Evolutionary conservation across 2,888 invertebrate genomes (phyloP), one percentile per base, ranked within the genome.

Genomic region (Pecten maximus): DNA sequence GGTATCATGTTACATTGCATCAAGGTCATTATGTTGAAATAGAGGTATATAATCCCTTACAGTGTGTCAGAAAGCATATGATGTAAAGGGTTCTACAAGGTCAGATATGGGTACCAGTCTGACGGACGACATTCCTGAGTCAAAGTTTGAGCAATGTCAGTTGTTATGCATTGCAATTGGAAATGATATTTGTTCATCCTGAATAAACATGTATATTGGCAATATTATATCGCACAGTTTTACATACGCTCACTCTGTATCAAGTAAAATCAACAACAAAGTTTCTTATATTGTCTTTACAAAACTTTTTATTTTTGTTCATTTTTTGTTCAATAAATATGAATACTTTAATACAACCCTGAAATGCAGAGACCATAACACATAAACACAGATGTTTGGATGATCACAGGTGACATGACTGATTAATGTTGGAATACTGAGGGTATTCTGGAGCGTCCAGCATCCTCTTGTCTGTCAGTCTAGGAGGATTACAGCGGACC

Each of bases 391-490:
- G 74, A 74, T 74, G 74, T 28, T 10, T 74, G 74, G 6, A 74
- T 74, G 74, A 74, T 74, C 12, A 74, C 74, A 74, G 74, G 74
- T 74, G 74, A 74, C 74, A 74, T 74, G 74, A 74, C 28, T 74
- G 74, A 74, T 28, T 28, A 48, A 48, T 88, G 50, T 48, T 48
- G 88, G 88, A 90, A 90, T 90, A 90, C 90, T 90, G 90, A 87
- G 88, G 86, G 90, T 88, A 88, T 48, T 15, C 88, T 88, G 90
- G 90, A 90, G n/a, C 28, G 88, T 88, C 90, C 90, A 88, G 88
- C 50, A 40, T 40, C 48, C 90, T 88, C 87, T 40, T 28, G 87
- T 88, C 88, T 90, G 90, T 48, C 50, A n/a, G 40, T 35, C 88
- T 88, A 44, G 40, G 74, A 74, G 28, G 28, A 48, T 19, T 19